A percentile compares a stretch with the other conserved stretches of the same genome.
Conservation (phyloP, 1,140 invertebrate genomes). For the Leucophenga varia region DNA sequence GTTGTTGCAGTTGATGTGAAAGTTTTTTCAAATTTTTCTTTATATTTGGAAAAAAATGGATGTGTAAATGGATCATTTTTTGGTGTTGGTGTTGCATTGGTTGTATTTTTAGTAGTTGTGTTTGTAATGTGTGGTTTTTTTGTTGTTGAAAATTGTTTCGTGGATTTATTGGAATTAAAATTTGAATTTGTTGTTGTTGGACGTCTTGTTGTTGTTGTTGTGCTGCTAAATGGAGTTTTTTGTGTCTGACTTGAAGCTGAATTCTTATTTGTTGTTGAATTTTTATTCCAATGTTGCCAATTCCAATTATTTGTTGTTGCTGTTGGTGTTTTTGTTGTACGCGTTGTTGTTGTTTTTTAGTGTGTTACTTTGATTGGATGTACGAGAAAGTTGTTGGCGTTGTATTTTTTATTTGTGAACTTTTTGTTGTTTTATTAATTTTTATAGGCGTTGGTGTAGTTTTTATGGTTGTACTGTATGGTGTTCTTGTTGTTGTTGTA, state of each 20-base stretch:
- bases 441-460: not conserved
- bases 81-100: conserved; percentile 9
- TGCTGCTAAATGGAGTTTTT: no score
- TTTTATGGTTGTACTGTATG: conserved; percentile 3
- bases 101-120: no score
- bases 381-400: not conserved
- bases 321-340: not conserved
- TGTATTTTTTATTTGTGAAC: no score
- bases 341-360: not conserved
- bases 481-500: not conserved
- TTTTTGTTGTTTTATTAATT: conserved; percentile 5
- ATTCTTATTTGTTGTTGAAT: no score
- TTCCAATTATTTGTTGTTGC: conserved; percentile 6
- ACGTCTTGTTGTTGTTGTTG: conserved; percentile 2
- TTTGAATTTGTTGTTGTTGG: conserved; percentile 34
- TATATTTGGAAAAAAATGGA: conserved; percentile 40
- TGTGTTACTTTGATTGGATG: conserved; percentile 2
- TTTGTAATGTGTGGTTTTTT: no score
- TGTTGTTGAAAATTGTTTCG: conserved; percentile 16
- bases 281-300: no score
- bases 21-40: conserved; percentile 18
- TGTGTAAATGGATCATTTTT: conserved; percentile 26
- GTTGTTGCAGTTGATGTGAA: not conserved
- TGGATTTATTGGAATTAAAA: conserved; percentile 24
- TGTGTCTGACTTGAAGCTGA: no score